Base-by-base conservation (phyloP, 1,140 invertebrate genomes). In the Olivierus martensii region DNA sequence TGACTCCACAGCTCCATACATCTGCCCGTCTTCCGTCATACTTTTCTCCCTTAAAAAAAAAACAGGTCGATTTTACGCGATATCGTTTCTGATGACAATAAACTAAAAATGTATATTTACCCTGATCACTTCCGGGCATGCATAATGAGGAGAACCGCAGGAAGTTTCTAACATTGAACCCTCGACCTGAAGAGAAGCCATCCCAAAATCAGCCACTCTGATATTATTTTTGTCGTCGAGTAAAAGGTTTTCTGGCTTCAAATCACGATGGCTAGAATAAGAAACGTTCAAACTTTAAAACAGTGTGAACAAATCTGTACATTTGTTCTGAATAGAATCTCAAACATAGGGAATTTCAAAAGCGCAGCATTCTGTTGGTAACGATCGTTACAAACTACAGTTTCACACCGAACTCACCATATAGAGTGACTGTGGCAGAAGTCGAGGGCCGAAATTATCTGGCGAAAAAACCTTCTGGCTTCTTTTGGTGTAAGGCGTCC, bases 371-470 rank as follows among this genome's bases (percentile, higher is more conserved):
- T n/a, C n/a, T n/a, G n/a, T n/a, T n/a, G n/a, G n/a, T n/a, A n/a
- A n/a, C n/a, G n/a, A n/a, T n/a, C n/a, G n/a, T n/a, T n/a, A n/a
- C n/a, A n/a, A n/a, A n/a, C n/a, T n/a, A n/a, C n/a, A n/a, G n/a
- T n/a, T n/a, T n/a, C n/a, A n/a, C n/a, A n/a, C n/a, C 28, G 9
- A 28, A 69, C 79, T 82, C 75, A 97, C 94, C 94, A 98, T 74
- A 98, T 98, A 62, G 90, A 96, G 76, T 98, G 94, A 70, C 92
- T 96, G 69, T 99, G 95, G 69, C 94, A 98, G 74, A 98, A 99
- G 70, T 99, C 94, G 64, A 99, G 75, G 21, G 95, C 95, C 18
- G 94, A 98, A 66, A 99, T 97, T 59, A 98, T 98, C 79, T 98
- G 94, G 67, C 92, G 75, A 73, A 99, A 98, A 77, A 98, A 98